Conservation (phyloP, 2,888 invertebrate genomes). For the Brenthis daphne region DNA sequence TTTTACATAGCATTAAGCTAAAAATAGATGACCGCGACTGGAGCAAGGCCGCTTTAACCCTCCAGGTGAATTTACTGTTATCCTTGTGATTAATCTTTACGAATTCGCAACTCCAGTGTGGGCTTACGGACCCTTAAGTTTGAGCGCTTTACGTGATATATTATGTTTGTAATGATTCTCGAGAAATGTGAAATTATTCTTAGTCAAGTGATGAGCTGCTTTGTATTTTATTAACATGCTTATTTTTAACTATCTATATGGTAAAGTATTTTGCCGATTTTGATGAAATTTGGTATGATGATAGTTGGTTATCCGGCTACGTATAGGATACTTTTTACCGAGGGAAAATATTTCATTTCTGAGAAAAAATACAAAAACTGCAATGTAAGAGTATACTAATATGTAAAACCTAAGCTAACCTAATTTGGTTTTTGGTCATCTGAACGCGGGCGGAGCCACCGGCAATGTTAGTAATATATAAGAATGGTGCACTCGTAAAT, state of each 20-base stretch:
- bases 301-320: too few relatives aligned
- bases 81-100: slow-evolving; percentile 69
- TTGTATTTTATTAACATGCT: background rate
- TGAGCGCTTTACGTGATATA: slow-evolving; percentile 17
- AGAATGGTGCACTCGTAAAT: too few relatives aligned
- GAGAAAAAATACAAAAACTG: too few relatives aligned
- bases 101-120: slow-evolving; percentile 52
- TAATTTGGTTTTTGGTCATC: too few relatives aligned
- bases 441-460: too few relatives aligned
- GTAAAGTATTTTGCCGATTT: too few relatives aligned
- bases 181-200: background rate
- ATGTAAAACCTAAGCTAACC: too few relatives aligned
- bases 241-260: background rate
- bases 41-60: slow-evolving; percentile 63
- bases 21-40: slow-evolving; percentile 74
- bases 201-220: background rate
- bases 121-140: slow-evolving; percentile 25
- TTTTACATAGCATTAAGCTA: slow-evolving; percentile 49
- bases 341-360: too few relatives aligned
- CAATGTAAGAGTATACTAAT: too few relatives aligned
- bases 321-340: too few relatives aligned
- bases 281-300: too few relatives aligned
- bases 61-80: slow-evolving; percentile 62
- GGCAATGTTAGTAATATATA: too few relatives aligned
- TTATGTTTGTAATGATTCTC: slow-evolving; percentile 26